Conservation (phyloP, 2,797 vertebrate genomes). For the Phalloptychus januarius region DNA sequence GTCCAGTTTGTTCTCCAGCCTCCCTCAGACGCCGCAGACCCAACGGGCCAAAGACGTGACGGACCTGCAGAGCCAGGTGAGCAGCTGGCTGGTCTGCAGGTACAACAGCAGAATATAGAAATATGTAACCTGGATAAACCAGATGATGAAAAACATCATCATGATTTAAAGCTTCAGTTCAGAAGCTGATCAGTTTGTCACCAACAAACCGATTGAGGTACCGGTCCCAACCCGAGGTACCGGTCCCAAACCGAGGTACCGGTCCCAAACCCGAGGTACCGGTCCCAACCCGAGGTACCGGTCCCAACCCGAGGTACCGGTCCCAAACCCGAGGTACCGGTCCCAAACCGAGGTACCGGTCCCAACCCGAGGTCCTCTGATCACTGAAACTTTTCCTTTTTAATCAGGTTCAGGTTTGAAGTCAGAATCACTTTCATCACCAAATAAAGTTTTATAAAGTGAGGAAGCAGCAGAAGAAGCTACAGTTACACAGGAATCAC, state of each 20-base stretch:
- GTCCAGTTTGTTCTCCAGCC: constrained; percentile 59
- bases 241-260: too few species aligned
- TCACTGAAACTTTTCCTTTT: background rate
- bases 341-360: too few species aligned
- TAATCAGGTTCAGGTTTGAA: background rate
- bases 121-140: background rate
- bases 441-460: background rate
- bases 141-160: background rate
- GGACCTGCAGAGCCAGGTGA: constrained; percentile 85
- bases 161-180: background rate
- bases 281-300: too few species aligned
- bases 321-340: too few species aligned
- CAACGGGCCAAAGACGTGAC: constrained; percentile 63
- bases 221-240: too few species aligned
- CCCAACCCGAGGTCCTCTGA: too few species aligned
- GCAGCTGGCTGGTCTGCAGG: background rate
- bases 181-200: background rate
- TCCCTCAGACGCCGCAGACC: constrained; percentile 69
- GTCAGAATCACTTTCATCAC: background rate
- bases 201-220: too few species aligned
- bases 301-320: too few species aligned
- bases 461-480: background rate
- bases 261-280: too few species aligned
- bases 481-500: background rate
- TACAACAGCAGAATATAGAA: background rate